Evolutionary conservation across 2,888 invertebrate genomes (phyloP).

Genomic region (Amiota minor): DNA sequence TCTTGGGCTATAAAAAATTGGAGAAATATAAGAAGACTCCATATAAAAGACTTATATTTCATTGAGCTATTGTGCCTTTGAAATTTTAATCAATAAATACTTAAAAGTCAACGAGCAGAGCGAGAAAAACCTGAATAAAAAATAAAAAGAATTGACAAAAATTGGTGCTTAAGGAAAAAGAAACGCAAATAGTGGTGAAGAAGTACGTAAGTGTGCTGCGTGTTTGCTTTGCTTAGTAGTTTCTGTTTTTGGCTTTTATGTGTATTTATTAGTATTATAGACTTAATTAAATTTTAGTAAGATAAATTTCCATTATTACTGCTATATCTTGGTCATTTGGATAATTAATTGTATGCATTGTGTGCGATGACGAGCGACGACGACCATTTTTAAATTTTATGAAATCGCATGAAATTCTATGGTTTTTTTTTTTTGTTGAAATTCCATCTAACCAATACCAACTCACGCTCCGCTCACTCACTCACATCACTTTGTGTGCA

Average conservation of each 20-base stretch:
- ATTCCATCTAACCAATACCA: not conserved
- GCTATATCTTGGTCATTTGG: too few species aligned
- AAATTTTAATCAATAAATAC: not conserved
- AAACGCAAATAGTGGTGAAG: constrained; percentile 1
- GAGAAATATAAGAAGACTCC: not conserved
- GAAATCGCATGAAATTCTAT: not conserved
- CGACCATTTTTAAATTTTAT: constrained; percentile 5
- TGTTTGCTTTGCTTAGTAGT: not conserved
- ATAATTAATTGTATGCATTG: too few species aligned
- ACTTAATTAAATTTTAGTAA: too few species aligned
- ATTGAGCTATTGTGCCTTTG: constrained; percentile 25
- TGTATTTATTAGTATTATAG: not conserved
- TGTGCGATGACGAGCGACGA: not conserved
- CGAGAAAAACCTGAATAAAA: constrained; percentile 13
- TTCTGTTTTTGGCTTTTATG: not conserved
- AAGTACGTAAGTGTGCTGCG: constrained; percentile 17
- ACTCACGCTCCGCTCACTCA: too few species aligned
- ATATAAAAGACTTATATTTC: not conserved
- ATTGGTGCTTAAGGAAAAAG: constrained; percentile 21
- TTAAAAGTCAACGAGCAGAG: not conserved
- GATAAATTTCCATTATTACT: too few species aligned
- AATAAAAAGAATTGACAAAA: not conserved
- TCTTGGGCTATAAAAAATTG: not conserved
- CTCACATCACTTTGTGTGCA: not conserved
- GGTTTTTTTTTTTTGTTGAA: constrained; percentile 2